A percentile compares a stretch with the other conserved stretches of the same genome.
phyloP scores from a whole-genome alignment of 2,113 vertebrate species.

The Grantiella picta region DNA sequence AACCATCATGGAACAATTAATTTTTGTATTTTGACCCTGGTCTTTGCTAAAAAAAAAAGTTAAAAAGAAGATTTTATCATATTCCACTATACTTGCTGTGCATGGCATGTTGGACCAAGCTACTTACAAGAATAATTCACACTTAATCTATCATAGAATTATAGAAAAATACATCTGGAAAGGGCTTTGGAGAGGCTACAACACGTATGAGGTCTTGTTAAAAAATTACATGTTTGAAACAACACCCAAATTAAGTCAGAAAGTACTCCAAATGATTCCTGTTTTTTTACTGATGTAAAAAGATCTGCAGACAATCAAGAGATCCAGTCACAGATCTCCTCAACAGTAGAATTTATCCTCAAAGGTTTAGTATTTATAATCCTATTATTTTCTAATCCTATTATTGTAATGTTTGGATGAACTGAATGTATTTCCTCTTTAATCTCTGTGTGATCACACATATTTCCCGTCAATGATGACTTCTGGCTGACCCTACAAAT shows the following conservation, averaged over 20 bases:
- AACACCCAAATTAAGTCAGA: neutral
- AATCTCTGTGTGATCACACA: conserved; percentile 77
- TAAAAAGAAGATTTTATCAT: neutral
- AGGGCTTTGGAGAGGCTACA: neutral
- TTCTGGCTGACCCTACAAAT: conserved; percentile 83
- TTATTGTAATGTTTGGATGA: conserved; percentile 87
- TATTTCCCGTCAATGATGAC: conserved; percentile 75
- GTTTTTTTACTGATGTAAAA: neutral
- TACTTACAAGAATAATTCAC: conserved; percentile 1
- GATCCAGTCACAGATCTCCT: conserved; percentile 22
- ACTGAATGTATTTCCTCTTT: conserved; percentile 87
- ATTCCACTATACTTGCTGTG: neutral
- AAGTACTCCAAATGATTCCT: neutral
- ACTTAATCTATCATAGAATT: neutral
- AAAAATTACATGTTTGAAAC: neutral
- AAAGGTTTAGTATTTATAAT: conserved; percentile 72
- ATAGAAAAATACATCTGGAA: neutral
- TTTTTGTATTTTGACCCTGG: neutral
- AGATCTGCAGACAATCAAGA: conserved; percentile 29
- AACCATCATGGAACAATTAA: neutral
- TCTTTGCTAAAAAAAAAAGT: neutral
- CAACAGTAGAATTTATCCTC: conserved; percentile 50
- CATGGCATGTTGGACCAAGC: neutral
- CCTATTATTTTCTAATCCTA: conserved; percentile 87
- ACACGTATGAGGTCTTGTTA: neutral